A percentile compares a stretch with the other conserved stretches of the same genome.
Conservation (phyloP, 2,797 vertebrate genomes). For the Myripristis murdjan region DNA sequence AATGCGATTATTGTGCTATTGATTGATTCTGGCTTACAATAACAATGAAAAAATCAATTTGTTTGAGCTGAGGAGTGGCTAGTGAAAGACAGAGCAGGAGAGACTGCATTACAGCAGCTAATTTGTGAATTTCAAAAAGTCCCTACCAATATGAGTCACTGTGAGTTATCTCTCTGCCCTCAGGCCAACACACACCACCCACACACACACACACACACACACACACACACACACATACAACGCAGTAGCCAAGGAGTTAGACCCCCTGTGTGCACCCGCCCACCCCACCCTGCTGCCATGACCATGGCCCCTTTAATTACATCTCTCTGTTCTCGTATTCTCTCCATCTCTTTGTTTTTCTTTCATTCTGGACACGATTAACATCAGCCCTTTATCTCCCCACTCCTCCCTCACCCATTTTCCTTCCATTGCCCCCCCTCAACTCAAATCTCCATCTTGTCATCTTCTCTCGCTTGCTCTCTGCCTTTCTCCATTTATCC, state of each 20-base stretch:
- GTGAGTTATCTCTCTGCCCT: slow-evolving; percentile 37
- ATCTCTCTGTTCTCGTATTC: slow-evolving; percentile 63
- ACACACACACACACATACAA: slow-evolving; percentile 6
- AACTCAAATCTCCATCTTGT: slow-evolving; percentile 4
- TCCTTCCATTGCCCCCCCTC: slow-evolving; percentile 30
- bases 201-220: slow-evolving; percentile 26
- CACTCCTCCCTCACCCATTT: slow-evolving; percentile 44
- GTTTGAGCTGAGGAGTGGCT: slow-evolving; percentile 10
- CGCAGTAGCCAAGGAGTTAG: slow-evolving; percentile 49
- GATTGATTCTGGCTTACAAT: slow-evolving; percentile 22
- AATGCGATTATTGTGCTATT: slow-evolving; percentile 36
- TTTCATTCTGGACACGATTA: slow-evolving; percentile 78
- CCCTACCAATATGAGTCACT: slow-evolving; percentile 36
- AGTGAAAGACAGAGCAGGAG: slow-evolving; percentile 10
- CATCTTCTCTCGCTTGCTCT: slow-evolving; percentile 2
- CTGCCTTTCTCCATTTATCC: not conserved
- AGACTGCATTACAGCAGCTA: slow-evolving; percentile 24
- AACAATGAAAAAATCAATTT: slow-evolving; percentile 43
- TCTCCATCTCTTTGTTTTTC: slow-evolving; percentile 62
- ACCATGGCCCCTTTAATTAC: slow-evolving; percentile 69
- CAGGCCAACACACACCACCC: slow-evolving; percentile 42
- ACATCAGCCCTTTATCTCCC: slow-evolving; percentile 49
- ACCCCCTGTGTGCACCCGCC: slow-evolving; percentile 58
- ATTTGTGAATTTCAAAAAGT: slow-evolving; percentile 60
- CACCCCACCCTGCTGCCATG: slow-evolving; percentile 61